phyloP scores from a whole-genome alignment of 2,888 invertebrate genomes.

The Metacarcinus magister region DNA sequence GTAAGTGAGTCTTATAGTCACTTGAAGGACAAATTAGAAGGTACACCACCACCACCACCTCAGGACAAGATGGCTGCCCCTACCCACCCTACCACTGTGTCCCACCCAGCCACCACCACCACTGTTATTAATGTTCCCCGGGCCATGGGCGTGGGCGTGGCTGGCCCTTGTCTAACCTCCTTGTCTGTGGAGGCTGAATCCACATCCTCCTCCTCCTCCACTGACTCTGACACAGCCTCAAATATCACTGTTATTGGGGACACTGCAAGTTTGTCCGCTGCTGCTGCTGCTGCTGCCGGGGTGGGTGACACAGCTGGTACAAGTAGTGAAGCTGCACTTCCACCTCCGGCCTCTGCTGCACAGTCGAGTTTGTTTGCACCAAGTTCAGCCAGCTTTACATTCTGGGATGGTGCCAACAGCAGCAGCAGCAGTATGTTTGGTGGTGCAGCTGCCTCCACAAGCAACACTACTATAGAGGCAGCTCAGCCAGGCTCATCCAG shows the following conservation, averaged over 20 bases:
- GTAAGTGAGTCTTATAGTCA: background rate
- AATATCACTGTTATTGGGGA: constrained; percentile 58
- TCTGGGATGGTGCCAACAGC: constrained; percentile 33
- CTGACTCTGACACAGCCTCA: constrained; percentile 66
- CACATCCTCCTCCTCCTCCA: constrained; percentile 65
- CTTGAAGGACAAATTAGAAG: background rate
- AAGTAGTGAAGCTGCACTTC: background rate
- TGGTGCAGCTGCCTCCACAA: background rate
- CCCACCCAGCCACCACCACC: background rate
- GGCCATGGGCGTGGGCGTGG: background rate
- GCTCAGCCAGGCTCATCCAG: background rate
- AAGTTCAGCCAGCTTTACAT: constrained; percentile 40
- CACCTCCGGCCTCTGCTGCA: background rate
- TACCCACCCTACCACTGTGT: background rate
- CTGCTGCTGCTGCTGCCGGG: background rate
- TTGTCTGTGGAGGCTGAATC: constrained; percentile 10
- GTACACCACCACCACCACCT: constrained; percentile 4
- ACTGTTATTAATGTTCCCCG: background rate
- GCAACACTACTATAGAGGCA: background rate
- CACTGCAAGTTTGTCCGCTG: background rate
- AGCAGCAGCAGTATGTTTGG: background rate
- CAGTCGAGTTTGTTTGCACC: background rate
- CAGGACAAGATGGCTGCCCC: background rate
- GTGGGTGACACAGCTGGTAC: background rate
- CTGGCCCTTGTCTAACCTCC: background rate